Conservation (phyloP, 2,888 invertebrate species). For the Cryptosula pallasiana region DNA sequence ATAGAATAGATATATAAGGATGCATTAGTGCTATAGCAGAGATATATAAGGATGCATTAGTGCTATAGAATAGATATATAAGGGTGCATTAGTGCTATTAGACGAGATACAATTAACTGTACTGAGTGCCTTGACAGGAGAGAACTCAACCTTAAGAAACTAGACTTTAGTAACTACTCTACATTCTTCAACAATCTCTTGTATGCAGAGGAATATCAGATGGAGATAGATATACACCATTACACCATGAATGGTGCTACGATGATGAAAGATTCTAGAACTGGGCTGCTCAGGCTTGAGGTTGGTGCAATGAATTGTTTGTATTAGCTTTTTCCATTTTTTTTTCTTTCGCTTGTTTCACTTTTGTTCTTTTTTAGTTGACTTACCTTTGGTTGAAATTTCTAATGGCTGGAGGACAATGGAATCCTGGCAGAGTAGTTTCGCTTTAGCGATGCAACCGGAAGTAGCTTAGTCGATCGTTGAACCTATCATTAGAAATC, state of each 20-base stretch:
- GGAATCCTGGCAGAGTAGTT: too few species aligned
- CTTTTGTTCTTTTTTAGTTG: background rate
- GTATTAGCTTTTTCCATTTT: too few species aligned
- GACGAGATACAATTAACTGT: background rate
- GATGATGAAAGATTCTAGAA: constrained; percentile 30
- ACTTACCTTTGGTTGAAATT: background rate
- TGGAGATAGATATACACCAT: constrained; percentile 42
- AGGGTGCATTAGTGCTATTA: too few species aligned
- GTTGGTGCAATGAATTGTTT: too few species aligned
- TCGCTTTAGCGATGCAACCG: too few species aligned
- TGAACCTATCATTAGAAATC: too few species aligned
- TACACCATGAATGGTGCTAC: constrained; percentile 39
- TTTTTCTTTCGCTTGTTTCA: too few species aligned
- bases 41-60: too few species aligned
- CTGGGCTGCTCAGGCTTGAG: background rate
- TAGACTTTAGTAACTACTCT: constrained; percentile 32
- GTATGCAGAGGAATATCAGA: constrained; percentile 41
- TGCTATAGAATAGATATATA: too few species aligned
- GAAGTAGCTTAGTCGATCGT: too few species aligned
- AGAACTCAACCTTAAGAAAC: background rate
- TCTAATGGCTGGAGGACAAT: background rate
- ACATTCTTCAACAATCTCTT: constrained; percentile 34
- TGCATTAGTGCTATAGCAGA: too few species aligned
- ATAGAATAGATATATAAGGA: too few species aligned
- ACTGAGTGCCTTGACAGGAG: background rate